phyloP scores from a whole-genome alignment of 2,113 vertebrate genomes.

The Aldabrachelys gigantea region DNA sequence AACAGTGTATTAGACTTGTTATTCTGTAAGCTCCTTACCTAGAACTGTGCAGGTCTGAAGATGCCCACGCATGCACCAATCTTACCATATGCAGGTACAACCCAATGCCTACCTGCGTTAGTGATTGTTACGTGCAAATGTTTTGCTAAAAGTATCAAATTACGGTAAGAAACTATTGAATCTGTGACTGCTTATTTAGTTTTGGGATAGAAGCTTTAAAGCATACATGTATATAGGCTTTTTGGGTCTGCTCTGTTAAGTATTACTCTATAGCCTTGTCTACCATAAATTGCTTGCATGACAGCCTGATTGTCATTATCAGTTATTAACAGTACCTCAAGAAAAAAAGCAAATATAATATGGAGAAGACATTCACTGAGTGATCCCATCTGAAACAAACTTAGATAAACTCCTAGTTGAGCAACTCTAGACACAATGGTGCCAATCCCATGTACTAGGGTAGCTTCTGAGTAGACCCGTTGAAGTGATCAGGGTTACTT shows the following conservation, averaged over 20 bases:
- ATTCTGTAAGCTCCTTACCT: not conserved
- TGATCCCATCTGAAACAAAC: not conserved
- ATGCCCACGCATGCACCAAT: not conserved
- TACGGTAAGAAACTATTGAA: not conserved
- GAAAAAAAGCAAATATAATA: not conserved
- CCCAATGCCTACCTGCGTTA: not conserved
- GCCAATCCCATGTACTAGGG: not conserved
- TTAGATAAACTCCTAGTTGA: constrained; percentile 42
- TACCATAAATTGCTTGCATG: not conserved
- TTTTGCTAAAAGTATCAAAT: not conserved
- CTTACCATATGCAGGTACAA: not conserved
- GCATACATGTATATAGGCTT: not conserved
- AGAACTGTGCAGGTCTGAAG: not conserved
- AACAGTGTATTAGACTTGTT: not conserved
- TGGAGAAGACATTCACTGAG: not conserved
- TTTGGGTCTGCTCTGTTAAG: not conserved
- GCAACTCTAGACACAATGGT: not conserved
- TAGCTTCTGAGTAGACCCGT: not conserved
- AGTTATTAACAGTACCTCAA: not conserved
- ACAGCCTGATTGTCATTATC: accelerated
- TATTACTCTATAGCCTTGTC: accelerated
- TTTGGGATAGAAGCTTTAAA: not conserved
- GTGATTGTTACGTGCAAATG: not conserved
- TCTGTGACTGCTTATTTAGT: not conserved
- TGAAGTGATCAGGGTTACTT: not conserved